Conservation (phyloP, 35 echinoderm and acorn worm species). For the Ophioderma brevispina region DNA sequence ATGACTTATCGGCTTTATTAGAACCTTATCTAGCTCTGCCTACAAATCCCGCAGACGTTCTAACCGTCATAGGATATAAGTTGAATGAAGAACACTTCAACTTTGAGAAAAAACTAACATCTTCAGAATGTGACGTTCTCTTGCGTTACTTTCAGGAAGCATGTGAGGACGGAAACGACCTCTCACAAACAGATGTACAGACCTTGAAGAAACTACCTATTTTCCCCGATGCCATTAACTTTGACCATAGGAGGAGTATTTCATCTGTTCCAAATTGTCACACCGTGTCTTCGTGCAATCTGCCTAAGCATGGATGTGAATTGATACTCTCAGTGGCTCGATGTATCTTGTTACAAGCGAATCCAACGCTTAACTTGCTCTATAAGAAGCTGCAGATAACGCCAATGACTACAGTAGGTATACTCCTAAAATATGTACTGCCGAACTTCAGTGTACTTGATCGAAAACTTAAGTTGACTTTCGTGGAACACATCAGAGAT, state of each 20-base stretch:
- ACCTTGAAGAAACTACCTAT: slow-evolving; percentile 15
- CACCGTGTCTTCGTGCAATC: background rate
- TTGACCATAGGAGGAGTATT: background rate
- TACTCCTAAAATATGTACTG: slow-evolving; percentile 11
- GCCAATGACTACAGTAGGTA: background rate
- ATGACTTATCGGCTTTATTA: background rate
- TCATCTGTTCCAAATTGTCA: background rate
- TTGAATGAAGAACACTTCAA: background rate
- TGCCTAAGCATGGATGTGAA: background rate
- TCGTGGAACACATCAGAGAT: background rate
- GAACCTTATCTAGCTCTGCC: background rate
- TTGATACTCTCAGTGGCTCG: background rate
- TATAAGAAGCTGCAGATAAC: background rate
- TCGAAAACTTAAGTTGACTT: background rate
- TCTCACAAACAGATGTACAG: background rate
- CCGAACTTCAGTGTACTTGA: background rate
- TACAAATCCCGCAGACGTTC: background rate
- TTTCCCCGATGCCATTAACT: background rate
- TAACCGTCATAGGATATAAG: background rate
- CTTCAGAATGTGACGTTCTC: background rate
- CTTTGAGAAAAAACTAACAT: background rate
- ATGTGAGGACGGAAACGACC: background rate
- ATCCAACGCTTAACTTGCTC: background rate
- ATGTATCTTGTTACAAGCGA: slow-evolving; percentile 4
- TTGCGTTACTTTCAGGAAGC: slow-evolving; percentile 24